Base-by-base conservation (phyloP, 2,888 invertebrate species). In the Thalpophila matura region DNA sequence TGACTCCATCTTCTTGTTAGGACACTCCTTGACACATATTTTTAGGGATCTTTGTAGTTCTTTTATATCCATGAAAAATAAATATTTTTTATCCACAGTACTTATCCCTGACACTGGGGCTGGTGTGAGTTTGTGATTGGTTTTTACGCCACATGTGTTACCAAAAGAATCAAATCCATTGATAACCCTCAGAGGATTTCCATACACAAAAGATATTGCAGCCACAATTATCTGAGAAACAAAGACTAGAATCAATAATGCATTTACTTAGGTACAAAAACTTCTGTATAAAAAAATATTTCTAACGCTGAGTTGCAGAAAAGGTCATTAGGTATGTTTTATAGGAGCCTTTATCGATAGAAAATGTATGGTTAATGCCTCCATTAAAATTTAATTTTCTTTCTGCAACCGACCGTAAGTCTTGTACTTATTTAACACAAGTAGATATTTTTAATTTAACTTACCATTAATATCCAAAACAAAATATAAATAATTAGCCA, bases 91-190 rank as follows among this genome's bases (percentile, higher is more conserved):
- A 74, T 98, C 96, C 24, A 96, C 95, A 37, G 98, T 98, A 86
- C 97, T 97, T 80, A 97, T 95, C 10, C 99, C 99, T 20, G 98
- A 97, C 46, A 97, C 89, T 3, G 97, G 96, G 83, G 97, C 96
- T 74, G 97, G 96, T 7, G 96, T 96, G 66, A 98, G 96, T 74
- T 96, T 96, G 77, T 96, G 97, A 89, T 99, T 99, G 74, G 93
- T 95, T 81, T 96, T 96, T 22, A 97, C 97, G 14, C 99, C 99
- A 90, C 99, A 99, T 29, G 98, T 98, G 88, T 99, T 99, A 7
- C 99, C 99, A 94, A 98, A 99, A 57, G 98, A 98, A 89, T 99
- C 99, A 90, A 98, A 98, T 16, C 99, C 99, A 95, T 98, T 98
- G 67, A 98, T 97, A 38, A 99, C 96, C 71, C 98, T 96, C 81